Base-by-base conservation (phyloP, 1,140 invertebrate species). In the Megalonaias nervosa region DNA sequence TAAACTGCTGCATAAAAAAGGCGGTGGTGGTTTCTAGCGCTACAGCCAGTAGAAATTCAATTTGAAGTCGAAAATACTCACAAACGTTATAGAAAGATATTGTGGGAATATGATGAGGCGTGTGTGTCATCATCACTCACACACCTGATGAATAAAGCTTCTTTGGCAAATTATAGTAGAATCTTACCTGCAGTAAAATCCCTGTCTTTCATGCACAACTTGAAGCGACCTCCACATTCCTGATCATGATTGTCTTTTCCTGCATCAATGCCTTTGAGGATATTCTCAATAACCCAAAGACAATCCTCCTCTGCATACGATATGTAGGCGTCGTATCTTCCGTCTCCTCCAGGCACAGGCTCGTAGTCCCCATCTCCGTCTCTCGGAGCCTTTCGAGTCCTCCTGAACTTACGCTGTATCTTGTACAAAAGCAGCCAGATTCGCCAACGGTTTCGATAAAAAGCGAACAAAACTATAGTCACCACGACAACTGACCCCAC, bases 381-480 rank as follows among this genome's bases (percentile, higher is more conserved):
- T 17, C 67, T 23, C 1, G n/a, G 48, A 16, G 60, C 62, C 19
- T 11, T 26, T 17, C 23, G 66, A 55, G 38, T 62, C 13, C 15
- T 19, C 17, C 56, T 59, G 23, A 66, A 17, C 23, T n/a, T 38
- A 16, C 71, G 23, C 0, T 15, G 72, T 17, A 59, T n/a, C 61
- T 81, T 77, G 62, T 86, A 82, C 0, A 75, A 65, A 56, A 67
- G 67, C 11, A 85, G 68, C 48, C 73, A 75, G 6, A 87, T 74
- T 58, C 62, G 79, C 85, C 85, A 87, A 15, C 85, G 74, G 12
- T 83, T 82, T n/a, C 74, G 66, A 55, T 86, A 86, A 23, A 80
- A 23, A 9, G 76, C 17, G 16, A 21, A 26, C 9, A 81, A 59
- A 19, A 83, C 48, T 13, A 85, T 19, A 11, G 76, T 48, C 12